Percentiles rank a stretch among this genome's conserved stretches.
Evolutionary conservation across 2,888 invertebrate species (phyloP).

Genomic region (Charanyca ferruginea): DNA sequence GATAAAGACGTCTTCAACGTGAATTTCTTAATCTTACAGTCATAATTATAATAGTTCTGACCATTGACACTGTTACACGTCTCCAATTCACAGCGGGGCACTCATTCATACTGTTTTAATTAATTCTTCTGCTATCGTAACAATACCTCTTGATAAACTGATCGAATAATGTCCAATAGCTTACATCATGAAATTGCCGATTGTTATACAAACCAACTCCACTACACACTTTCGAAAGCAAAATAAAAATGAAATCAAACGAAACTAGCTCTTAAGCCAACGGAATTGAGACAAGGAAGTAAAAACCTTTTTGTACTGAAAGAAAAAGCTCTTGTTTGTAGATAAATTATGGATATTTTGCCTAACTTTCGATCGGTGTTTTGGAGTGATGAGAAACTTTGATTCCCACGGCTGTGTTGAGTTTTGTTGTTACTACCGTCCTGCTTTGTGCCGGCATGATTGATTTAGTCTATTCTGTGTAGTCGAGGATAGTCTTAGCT

Average conservation of each 20-base stretch:
- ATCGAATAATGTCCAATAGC: conserved; percentile 60
- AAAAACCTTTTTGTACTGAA: background rate
- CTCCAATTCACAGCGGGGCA: conserved; percentile 47
- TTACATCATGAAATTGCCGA: conserved; percentile 68
- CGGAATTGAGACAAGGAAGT: conserved; percentile 42
- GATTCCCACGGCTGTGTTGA: conserved; percentile 66
- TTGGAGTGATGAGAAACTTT: conserved; percentile 61
- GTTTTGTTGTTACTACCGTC: conserved; percentile 59
- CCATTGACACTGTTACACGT: conserved; percentile 29
- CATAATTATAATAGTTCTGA: conserved; percentile 20
- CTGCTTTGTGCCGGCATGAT: conserved; percentile 48
- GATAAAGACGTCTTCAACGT: conserved; percentile 3
- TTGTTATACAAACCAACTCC: conserved; percentile 59
- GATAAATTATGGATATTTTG: conserved; percentile 72
- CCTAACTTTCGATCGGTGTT: conserved; percentile 64
- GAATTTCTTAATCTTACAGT: conserved; percentile 27
- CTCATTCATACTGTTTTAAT: conserved; percentile 60
- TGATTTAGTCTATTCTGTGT: conserved; percentile 43
- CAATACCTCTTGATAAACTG: conserved; percentile 55
- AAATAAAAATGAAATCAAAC: conserved; percentile 23
- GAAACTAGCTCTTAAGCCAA: conserved; percentile 31
- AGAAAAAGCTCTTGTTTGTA: conserved; percentile 31
- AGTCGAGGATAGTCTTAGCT: conserved; percentile 23
- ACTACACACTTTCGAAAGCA: conserved; percentile 16
- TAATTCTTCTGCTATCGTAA: conserved; percentile 60